Evolutionary conservation across 2,113 vertebrate species (phyloP).

Genomic region (Ursus arctos): DNA sequence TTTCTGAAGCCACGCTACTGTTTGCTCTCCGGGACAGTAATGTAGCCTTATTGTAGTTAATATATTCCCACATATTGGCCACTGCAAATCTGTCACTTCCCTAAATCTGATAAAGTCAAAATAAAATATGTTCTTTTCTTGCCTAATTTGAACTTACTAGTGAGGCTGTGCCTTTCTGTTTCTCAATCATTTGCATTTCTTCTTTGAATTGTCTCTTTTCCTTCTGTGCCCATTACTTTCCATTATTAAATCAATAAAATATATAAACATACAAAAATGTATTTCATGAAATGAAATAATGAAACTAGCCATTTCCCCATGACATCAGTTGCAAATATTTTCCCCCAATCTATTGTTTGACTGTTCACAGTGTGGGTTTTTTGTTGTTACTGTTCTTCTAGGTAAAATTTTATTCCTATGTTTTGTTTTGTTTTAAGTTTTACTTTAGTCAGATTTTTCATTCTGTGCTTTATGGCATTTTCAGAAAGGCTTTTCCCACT

Average conservation of each 20-base stretch:
- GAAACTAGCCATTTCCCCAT: neutral
- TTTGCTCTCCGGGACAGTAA: neutral
- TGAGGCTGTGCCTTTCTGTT: neutral
- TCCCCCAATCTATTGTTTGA: neutral
- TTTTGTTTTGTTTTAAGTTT: neutral
- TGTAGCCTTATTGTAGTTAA: neutral
- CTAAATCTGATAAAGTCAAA: neutral
- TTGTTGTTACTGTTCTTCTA: neutral
- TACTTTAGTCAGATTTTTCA: constrained; percentile 21
- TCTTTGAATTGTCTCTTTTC: neutral
- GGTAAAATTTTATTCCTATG: neutral
- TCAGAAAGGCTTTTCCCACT: constrained; percentile 37
- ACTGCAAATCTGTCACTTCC: neutral
- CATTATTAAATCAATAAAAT: neutral
- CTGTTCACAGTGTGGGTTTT: neutral
- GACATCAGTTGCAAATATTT: neutral
- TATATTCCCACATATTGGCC: neutral
- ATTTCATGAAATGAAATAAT: neutral
- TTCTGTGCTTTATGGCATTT: constrained; percentile 19
- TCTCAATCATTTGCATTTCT: neutral
- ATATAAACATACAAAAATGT: neutral
- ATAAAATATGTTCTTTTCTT: neutral
- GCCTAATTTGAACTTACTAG: neutral
- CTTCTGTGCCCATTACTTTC: neutral
- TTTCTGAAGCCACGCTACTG: neutral